Percentiles rank a stretch among this genome's conserved stretches.
These are phyloP conservation scores for Callithrix jacchus DNA, from an alignment of 2,113 vertebrate genomes.

Conservation along the genomic window DNA sequence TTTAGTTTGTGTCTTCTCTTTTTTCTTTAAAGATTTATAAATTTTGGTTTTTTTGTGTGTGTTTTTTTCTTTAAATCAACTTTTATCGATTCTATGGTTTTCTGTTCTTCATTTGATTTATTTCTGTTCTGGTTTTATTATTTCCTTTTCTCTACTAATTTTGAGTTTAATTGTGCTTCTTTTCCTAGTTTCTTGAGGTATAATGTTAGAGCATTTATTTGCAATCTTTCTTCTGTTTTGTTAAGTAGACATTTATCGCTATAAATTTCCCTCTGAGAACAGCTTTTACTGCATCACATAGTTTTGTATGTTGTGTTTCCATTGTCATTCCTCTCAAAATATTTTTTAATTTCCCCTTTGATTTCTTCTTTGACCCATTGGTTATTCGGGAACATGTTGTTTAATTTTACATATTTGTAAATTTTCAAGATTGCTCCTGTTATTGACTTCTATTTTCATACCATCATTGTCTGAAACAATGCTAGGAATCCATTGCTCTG, in stretches of 20 bases:
- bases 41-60: not conserved
- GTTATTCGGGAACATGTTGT: not conserved
- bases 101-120: not conserved
- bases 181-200: not conserved
- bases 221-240: not conserved
- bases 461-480: not conserved
- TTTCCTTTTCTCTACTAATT: not conserved
- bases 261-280: not conserved
- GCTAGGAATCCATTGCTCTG: not conserved
- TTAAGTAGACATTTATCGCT: not conserved
- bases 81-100: not conserved
- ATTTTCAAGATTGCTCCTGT: not conserved
- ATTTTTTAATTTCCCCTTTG: not conserved
- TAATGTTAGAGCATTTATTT: not conserved
- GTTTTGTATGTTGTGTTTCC: not conserved
- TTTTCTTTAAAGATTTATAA: not conserved
- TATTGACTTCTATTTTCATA: not conserved
- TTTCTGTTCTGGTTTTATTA: not conserved
- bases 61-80: not conserved
- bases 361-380: not conserved
- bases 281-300: not conserved
- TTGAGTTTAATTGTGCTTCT: not conserved
- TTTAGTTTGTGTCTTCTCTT: not conserved
- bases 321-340: not conserved
- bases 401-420: not conserved